These are phyloP conservation scores for Lasioglossum villosulum DNA, from an alignment of 2,888 invertebrate species.

Conservation along the genomic window DNA sequence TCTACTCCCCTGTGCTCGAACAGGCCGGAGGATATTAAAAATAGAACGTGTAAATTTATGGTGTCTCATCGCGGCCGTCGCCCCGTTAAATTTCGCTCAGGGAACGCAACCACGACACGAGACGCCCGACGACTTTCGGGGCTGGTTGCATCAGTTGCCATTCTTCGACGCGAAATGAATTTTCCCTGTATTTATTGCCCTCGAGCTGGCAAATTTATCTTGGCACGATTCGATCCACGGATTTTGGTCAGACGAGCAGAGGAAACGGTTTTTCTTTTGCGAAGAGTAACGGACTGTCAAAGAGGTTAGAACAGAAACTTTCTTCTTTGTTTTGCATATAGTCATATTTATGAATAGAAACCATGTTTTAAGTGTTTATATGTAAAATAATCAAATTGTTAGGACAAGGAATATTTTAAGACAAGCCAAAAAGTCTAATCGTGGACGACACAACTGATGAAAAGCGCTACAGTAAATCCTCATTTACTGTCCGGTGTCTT, in stretches of 20 bases:
- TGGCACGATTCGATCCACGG: not conserved
- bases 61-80: slow-evolving; percentile 10
- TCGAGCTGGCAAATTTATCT: not conserved
- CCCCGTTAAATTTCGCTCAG: slow-evolving; percentile 40
- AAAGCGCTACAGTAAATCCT: too few species aligned
- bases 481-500: too few species aligned
- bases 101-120: not conserved
- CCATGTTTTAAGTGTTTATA: too few species aligned
- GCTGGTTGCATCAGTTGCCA: not conserved
- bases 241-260: not conserved
- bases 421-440: too few species aligned
- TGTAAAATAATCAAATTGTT: too few species aligned
- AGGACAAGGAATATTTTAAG: too few species aligned
- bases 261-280: not conserved
- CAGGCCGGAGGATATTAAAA: slow-evolving; percentile 54
- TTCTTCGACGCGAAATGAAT: slow-evolving; percentile 2
- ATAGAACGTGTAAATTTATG: slow-evolving; percentile 54
- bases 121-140: not conserved
- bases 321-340: too few species aligned
- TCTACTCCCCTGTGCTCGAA: not conserved
- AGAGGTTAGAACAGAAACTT: too few species aligned
- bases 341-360: too few species aligned
- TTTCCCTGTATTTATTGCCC: not conserved
- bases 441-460: too few species aligned
- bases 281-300: too few species aligned